Evolutionary conservation across 92 coral and sea anemone genomes (phyloP).

Genomic region (Actinernus sp.): DNA sequence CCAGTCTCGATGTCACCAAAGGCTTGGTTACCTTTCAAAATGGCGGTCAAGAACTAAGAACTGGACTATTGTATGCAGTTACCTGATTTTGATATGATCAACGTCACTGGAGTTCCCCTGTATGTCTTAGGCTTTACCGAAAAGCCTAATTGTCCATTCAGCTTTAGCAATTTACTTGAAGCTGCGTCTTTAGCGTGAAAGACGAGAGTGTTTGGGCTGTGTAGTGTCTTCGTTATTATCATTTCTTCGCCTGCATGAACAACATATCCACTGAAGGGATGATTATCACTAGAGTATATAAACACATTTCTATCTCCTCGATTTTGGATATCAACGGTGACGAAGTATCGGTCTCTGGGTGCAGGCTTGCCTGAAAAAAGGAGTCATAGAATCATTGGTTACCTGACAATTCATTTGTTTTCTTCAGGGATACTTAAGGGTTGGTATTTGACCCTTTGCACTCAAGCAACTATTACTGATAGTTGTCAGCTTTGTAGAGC

Average conservation of each 20-base stretch:
- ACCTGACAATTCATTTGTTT: neutral
- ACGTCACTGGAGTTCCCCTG: constrained; percentile 66
- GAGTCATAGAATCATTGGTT: neutral
- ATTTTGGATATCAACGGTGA: constrained; percentile 75
- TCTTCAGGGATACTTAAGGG: no score
- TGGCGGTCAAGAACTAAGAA: no score
- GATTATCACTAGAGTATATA: constrained; percentile 86
- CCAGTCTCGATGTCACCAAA: no score
- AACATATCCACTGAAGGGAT: constrained; percentile 84
- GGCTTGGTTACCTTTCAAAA: no score
- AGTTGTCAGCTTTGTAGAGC: no score
- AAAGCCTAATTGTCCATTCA: no score
- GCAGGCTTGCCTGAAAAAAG: constrained; percentile 60
- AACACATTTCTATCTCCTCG: constrained; percentile 51
- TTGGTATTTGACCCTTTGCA: no score
- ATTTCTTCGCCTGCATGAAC: constrained; percentile 66
- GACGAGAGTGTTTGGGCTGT: constrained; percentile 54
- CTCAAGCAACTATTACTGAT: no score
- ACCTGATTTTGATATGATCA: constrained; percentile 60
- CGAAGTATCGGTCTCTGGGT: constrained; percentile 80
- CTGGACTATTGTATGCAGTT: neutral
- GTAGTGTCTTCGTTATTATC: constrained; percentile 77
- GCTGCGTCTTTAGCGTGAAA: constrained; percentile 83
- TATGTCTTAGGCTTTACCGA: constrained; percentile 70
- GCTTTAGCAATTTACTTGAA: constrained; percentile 62